phyloP scores from a whole-genome alignment of 2,888 invertebrate genomes.

The Formica aserva region DNA sequence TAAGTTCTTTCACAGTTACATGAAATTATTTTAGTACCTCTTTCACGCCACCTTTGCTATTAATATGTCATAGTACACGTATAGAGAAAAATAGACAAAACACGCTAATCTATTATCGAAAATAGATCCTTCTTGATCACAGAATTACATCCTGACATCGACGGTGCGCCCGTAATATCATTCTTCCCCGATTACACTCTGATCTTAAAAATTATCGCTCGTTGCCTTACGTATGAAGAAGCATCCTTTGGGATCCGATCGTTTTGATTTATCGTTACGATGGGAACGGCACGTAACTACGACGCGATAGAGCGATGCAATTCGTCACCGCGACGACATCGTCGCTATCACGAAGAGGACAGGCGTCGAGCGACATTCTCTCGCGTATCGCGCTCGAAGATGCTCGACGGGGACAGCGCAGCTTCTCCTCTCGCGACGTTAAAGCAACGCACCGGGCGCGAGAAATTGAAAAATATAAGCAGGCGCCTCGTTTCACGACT shows the following conservation, averaged over 20 bases:
- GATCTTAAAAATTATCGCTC: conserved; percentile 55
- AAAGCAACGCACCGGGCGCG: background rate
- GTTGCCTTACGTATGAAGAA: conserved; percentile 46
- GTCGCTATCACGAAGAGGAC: conserved; percentile 52
- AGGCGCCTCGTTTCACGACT: conserved; percentile 6
- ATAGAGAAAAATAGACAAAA: conserved; percentile 35
- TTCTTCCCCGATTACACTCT: conserved; percentile 53
- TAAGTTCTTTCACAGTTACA: background rate
- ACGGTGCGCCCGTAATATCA: background rate
- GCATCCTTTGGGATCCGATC: conserved; percentile 31
- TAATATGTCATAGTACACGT: background rate
- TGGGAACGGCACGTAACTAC: conserved; percentile 41
- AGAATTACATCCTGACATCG: background rate
- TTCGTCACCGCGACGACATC: conserved; percentile 65
- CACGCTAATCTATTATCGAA: conserved; percentile 33
- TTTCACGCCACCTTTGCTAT: background rate
- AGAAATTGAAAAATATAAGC: conserved; percentile 63
- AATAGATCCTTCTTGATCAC: conserved; percentile 40
- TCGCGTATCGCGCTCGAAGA: conserved; percentile 30
- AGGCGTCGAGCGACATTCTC: conserved; percentile 49
- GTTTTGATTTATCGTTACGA: conserved; percentile 68
- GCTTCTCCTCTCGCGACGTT: conserved; percentile 21
- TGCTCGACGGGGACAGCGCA: background rate
- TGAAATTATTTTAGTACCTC: conserved; percentile 6
- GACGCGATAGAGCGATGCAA: conserved; percentile 60